A percentile compares a stretch with the other conserved stretches of the same genome.
Evolutionary conservation across 1,140 invertebrate species (phyloP).

Genomic region (Drosophila kurseongensis): DNA sequence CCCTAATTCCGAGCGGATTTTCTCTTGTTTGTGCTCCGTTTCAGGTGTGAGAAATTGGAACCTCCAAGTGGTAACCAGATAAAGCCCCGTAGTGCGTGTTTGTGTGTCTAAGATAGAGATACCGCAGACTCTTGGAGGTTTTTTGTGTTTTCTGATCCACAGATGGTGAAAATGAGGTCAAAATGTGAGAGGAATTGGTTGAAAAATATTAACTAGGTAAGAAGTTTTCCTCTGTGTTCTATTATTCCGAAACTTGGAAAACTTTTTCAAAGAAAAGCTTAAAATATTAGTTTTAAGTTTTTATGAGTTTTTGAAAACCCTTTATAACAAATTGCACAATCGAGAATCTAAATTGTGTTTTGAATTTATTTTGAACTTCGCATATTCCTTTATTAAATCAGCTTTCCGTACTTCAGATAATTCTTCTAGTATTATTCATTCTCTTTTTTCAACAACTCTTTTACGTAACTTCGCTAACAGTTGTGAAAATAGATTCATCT

Average conservation of each 20-base stretch:
- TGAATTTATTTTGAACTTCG: too few species aligned
- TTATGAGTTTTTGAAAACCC: too few species aligned
- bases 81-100: slow-evolving; percentile 28
- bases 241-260: too few species aligned
- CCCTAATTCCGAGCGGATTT: slow-evolving; percentile 48
- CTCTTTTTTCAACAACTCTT: not conserved
- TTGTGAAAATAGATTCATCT: slow-evolving; percentile 10
- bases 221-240: not conserved
- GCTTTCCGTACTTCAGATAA: too few species aligned
- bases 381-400: too few species aligned
- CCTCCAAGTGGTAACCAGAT: slow-evolving; percentile 71
- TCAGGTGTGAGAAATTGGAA: slow-evolving; percentile 72
- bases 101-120: slow-evolving; percentile 35
- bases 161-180: slow-evolving; percentile 12
- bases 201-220: not conserved
- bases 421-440: not conserved
- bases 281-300: too few species aligned
- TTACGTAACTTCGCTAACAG: not conserved
- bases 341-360: too few species aligned
- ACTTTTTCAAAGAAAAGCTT: too few species aligned
- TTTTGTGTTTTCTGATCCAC: slow-evolving; percentile 1
- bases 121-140: slow-evolving; percentile 18
- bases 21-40: slow-evolving; percentile 34
- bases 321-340: too few species aligned
- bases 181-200: not conserved